Evolutionary conservation across 2,113 vertebrate species (phyloP).

Genomic region (Neodon shergylaensis): DNA sequence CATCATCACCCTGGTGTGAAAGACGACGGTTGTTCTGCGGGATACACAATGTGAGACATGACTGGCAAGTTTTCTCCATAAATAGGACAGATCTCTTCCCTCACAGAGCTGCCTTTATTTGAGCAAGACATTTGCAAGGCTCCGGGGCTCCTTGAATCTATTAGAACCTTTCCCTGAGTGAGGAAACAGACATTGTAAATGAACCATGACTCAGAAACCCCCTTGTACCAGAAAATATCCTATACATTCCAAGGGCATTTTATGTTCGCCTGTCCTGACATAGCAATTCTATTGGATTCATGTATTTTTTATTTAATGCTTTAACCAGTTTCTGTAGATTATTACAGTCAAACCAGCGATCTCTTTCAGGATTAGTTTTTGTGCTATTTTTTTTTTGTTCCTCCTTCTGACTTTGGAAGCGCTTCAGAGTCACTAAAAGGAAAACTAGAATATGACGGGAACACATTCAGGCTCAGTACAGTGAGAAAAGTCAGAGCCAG

Average conservation of each 20-base stretch:
- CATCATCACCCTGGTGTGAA: conserved; percentile 70
- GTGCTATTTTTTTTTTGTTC: not conserved
- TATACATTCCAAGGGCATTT: conserved; percentile 85
- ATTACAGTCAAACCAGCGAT: conserved; percentile 81
- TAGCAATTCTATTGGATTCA: conserved; percentile 86
- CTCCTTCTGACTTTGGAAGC: conserved; percentile 74
- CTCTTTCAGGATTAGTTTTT: conserved; percentile 81
- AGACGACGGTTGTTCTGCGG: conserved; percentile 79
- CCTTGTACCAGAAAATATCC: conserved; percentile 86
- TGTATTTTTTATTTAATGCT: conserved; percentile 86
- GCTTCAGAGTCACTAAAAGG: conserved; percentile 80
- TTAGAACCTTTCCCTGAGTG: conserved; percentile 86
- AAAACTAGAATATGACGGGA: conserved; percentile 65
- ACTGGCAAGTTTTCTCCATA: conserved; percentile 85
- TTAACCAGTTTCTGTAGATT: conserved; percentile 85
- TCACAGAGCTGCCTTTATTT: conserved; percentile 89
- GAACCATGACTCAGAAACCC: conserved; percentile 86
- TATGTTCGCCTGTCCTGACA: conserved; percentile 84
- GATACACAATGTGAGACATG: conserved; percentile 84
- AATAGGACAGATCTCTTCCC: conserved; percentile 84
- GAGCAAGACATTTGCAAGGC: conserved; percentile 82
- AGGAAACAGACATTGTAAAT: conserved; percentile 89
- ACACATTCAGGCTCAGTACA: conserved; percentile 72
- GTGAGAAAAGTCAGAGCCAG: conserved; percentile 76
- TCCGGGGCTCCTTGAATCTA: conserved; percentile 86